phyloP scores from a whole-genome alignment of 2,888 invertebrate species.

The Aelia acuminata region DNA sequence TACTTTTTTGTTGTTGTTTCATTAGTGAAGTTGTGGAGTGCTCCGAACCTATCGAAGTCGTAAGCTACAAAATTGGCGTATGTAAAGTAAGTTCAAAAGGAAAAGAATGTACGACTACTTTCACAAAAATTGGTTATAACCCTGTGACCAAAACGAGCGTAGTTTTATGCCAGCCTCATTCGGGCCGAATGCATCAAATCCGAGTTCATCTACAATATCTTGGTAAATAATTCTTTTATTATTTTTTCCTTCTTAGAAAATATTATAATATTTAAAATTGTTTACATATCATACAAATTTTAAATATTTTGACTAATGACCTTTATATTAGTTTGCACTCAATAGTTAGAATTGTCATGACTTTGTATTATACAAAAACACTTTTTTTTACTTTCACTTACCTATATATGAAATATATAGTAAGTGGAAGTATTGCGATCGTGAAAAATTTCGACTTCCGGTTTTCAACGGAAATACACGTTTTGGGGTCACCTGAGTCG shows the following conservation, averaged over 20 bases:
- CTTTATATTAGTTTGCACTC: too few species aligned
- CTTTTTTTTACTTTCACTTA: too few species aligned
- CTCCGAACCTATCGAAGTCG: slow-evolving; percentile 90
- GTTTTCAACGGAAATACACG: too few species aligned
- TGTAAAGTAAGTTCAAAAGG: slow-evolving; percentile 94
- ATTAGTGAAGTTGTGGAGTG: slow-evolving; percentile 86
- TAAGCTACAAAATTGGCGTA: slow-evolving; percentile 96
- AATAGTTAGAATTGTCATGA: too few species aligned
- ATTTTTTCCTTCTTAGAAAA: background rate
- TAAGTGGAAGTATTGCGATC: too few species aligned
- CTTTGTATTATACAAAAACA: too few species aligned
- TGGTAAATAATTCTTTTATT: slow-evolving; percentile 74
- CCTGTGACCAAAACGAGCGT: slow-evolving; percentile 84
- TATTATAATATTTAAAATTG: too few species aligned
- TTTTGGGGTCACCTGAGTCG: too few species aligned
- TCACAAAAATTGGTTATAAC: slow-evolving; percentile 91
- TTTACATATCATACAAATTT: too few species aligned
- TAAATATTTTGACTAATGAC: too few species aligned
- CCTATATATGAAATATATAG: too few species aligned
- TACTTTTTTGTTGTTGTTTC: slow-evolving; percentile 61
- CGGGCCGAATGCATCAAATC: slow-evolving; percentile 99
- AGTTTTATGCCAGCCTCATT: slow-evolving; percentile 93
- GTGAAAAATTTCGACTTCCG: too few species aligned
- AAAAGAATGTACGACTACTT: slow-evolving; percentile 92
- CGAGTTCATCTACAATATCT: slow-evolving; percentile 97